These are phyloP conservation scores for Muntiacus reevesi DNA, from an alignment of 2,113 vertebrate species.

Conservation along the genomic window DNA sequence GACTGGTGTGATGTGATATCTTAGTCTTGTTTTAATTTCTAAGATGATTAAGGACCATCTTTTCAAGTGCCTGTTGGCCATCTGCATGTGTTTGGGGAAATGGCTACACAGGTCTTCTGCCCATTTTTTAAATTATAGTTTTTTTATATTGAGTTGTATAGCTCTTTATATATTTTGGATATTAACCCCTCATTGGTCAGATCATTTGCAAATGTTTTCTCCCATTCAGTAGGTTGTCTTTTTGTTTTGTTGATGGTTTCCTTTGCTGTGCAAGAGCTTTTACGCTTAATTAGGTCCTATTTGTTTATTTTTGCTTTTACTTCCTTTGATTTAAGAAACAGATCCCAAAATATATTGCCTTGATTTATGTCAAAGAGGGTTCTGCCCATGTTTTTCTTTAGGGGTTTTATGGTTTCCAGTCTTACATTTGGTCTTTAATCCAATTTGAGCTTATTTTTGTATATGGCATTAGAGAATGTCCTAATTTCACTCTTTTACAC, in stretches of 20 bases:
- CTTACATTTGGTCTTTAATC: not conserved
- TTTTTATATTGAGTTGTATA: not conserved
- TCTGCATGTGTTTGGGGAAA: not conserved
- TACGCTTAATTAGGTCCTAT: not conserved
- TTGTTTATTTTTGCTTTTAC: not conserved
- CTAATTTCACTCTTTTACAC: not conserved
- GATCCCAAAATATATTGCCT: not conserved
- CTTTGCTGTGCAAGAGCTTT: not conserved
- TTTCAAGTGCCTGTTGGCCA: not conserved
- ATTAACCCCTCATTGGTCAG: not conserved
- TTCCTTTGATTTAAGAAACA: not conserved
- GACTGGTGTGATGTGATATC: not conserved
- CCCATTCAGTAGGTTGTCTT: not conserved
- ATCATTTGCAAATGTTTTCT: not conserved
- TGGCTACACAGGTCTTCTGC: not conserved
- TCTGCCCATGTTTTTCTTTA: not conserved
- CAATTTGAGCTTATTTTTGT: not conserved
- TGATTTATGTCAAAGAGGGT: not conserved
- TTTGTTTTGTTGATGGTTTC: not conserved
- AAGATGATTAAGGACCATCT: not conserved
- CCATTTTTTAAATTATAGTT: not conserved
- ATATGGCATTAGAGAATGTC: not conserved
- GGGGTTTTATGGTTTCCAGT: not conserved
- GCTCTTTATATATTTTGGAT: not conserved
- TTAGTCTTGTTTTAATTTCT: not conserved